These are phyloP conservation scores for Hyaena hyaena DNA, from an alignment of 2,113 vertebrate genomes.

Conservation along the genomic window DNA sequence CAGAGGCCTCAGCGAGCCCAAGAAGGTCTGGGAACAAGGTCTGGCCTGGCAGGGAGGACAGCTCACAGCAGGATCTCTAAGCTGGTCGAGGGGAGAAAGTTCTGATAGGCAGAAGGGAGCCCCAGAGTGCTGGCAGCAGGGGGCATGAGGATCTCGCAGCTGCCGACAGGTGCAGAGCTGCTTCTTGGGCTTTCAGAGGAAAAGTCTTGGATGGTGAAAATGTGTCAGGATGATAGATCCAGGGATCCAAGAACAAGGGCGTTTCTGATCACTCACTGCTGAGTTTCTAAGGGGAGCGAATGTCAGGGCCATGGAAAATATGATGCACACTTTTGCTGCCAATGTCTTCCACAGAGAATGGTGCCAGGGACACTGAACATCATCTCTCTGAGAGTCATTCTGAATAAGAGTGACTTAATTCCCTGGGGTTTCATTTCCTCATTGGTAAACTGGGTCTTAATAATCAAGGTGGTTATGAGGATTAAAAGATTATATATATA, in stretches of 20 bases:
- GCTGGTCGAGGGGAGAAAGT: background rate
- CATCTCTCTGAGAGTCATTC: background rate
- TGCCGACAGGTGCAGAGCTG: background rate
- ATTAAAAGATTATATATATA: background rate
- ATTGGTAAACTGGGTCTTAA: background rate
- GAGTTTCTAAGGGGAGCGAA: background rate
- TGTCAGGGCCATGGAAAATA: background rate
- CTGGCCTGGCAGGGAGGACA: background rate
- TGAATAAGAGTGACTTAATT: background rate
- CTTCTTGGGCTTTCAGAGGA: background rate
- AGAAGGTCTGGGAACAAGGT: background rate
- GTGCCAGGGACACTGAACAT: fast-evolving
- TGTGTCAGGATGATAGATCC: background rate
- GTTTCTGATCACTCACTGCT: background rate
- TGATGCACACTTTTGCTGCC: background rate
- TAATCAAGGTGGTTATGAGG: background rate
- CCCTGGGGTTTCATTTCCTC: background rate
- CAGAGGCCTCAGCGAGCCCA: background rate
- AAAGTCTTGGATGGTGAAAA: background rate
- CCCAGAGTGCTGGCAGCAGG: background rate
- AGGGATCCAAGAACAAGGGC: background rate
- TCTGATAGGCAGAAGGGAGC: background rate
- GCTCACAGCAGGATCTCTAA: background rate
- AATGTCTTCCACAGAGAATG: background rate
- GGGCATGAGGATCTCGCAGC: background rate